These are phyloP conservation scores for Drosophila setosimentum DNA, from an alignment of 2,888 invertebrate species.

Conservation along the genomic window DNA sequence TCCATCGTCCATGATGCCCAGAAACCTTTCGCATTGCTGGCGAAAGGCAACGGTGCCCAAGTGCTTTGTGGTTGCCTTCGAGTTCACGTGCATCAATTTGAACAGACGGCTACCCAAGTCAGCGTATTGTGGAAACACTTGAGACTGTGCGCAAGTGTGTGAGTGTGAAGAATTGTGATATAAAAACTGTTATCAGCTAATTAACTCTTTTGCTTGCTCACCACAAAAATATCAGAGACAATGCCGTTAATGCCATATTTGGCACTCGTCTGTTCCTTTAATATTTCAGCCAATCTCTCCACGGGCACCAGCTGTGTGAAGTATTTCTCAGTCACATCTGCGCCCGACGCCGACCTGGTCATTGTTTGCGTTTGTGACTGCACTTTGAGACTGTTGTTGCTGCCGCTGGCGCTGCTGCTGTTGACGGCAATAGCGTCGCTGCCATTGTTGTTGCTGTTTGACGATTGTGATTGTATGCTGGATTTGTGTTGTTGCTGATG, in stretches of 20 bases:
- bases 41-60: constrained; percentile 89
- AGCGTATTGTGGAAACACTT: constrained; percentile 92
- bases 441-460: constrained; percentile 57
- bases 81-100: constrained; percentile 87
- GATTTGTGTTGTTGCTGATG: constrained; percentile 51
- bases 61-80: constrained; percentile 88
- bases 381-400: constrained; percentile 69
- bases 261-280: constrained; percentile 89
- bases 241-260: constrained; percentile 91
- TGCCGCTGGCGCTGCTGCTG: constrained; percentile 43
- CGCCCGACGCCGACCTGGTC: constrained; percentile 88
- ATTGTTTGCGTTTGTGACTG: constrained; percentile 79
- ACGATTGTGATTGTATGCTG: constrained; percentile 34
- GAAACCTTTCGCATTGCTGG: constrained; percentile 89
- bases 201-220: constrained; percentile 63
- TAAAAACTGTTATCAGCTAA: constrained; percentile 54
- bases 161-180: constrained; percentile 29
- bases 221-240: constrained; percentile 86
- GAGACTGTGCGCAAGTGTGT: constrained; percentile 86
- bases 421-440: constrained; percentile 42
- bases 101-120: constrained; percentile 90
- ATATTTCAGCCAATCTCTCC: constrained; percentile 91
- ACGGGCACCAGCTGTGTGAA: constrained; percentile 89
- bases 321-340: constrained; percentile 88
- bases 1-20: constrained; percentile 87